Conservation (phyloP, 2,888 invertebrate species). For the Eupithecia exiguata region DNA sequence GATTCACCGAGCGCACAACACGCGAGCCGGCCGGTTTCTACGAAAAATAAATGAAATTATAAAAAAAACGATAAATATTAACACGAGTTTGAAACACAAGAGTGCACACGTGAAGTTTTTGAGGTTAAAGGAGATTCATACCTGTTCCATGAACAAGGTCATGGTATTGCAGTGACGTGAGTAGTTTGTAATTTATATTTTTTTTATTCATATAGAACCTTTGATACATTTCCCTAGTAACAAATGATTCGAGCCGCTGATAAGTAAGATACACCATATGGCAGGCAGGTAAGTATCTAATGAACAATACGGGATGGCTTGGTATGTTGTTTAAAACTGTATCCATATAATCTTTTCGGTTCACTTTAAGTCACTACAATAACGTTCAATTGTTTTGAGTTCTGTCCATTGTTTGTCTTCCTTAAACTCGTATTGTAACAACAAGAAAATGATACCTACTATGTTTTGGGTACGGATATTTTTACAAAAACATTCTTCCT, state of each 20-base stretch:
- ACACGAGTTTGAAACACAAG: conserved; percentile 7
- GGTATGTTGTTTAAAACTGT: neutral
- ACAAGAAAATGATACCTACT: conserved; percentile 21
- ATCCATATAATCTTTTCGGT: neutral
- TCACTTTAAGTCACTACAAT: neutral
- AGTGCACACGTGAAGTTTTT: conserved; percentile 49
- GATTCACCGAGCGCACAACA: conserved; percentile 51
- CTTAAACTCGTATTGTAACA: conserved; percentile 27
- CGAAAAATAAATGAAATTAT: conserved; percentile 44
- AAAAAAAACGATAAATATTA: conserved; percentile 8
- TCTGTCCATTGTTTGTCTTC: conserved; percentile 39
- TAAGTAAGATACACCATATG: neutral
- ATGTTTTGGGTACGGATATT: conserved; percentile 18
- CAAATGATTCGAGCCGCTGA: neutral
- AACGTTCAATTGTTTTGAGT: conserved; percentile 40
- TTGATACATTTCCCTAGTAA: neutral
- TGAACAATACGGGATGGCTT: neutral
- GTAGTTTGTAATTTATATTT: conserved; percentile 38
- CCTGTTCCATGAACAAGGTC: conserved; percentile 46
- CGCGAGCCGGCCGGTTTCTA: conserved; percentile 65
- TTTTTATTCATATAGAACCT: neutral
- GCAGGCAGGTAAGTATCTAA: neutral
- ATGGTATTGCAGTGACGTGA: conserved; percentile 52
- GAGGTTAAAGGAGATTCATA: conserved; percentile 49
- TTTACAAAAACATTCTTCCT: neutral